A percentile compares a stretch with the other conserved stretches of the same genome.
phyloP scores from a whole-genome alignment of 2,888 invertebrate genomes.

The Neuroscelio doddi region DNA sequence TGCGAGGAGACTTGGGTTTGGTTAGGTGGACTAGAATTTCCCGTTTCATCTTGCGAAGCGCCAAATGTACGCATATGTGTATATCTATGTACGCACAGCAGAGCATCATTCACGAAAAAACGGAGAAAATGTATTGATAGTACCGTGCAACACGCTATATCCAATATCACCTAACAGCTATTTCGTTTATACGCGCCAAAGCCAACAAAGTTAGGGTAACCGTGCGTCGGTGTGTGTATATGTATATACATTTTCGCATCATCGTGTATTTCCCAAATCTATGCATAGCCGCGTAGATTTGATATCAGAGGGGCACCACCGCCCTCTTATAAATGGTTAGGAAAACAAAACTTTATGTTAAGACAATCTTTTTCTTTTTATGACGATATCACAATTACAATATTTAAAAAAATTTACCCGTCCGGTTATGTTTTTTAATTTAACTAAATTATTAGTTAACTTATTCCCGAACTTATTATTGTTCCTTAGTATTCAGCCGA shows the following conservation, averaged over 20 bases:
- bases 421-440: too few relatives aligned
- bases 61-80: constrained; percentile 8
- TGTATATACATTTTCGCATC: too few relatives aligned
- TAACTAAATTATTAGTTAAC: too few relatives aligned
- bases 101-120: constrained; percentile 18
- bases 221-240: not conserved
- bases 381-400: too few relatives aligned
- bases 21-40: constrained; percentile 44
- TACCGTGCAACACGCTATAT: constrained; percentile 59
- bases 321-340: not conserved
- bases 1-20: constrained; percentile 43
- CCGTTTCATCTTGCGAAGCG: constrained; percentile 18
- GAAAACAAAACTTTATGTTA: constrained; percentile 7
- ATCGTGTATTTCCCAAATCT: constrained; percentile 51
- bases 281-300: constrained; percentile 55
- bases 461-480: too few relatives aligned
- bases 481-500: too few relatives aligned
- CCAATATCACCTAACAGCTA: constrained; percentile 70
- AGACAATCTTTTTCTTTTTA: not conserved
- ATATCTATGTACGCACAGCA: constrained; percentile 22
- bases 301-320: constrained; percentile 12
- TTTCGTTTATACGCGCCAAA: constrained; percentile 61
- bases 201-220: not conserved
- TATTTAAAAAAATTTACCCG: too few relatives aligned
- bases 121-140: constrained; percentile 58